Evolutionary conservation across 2,888 invertebrate species (phyloP).

Genomic region (Calliphora vomitoria): DNA sequence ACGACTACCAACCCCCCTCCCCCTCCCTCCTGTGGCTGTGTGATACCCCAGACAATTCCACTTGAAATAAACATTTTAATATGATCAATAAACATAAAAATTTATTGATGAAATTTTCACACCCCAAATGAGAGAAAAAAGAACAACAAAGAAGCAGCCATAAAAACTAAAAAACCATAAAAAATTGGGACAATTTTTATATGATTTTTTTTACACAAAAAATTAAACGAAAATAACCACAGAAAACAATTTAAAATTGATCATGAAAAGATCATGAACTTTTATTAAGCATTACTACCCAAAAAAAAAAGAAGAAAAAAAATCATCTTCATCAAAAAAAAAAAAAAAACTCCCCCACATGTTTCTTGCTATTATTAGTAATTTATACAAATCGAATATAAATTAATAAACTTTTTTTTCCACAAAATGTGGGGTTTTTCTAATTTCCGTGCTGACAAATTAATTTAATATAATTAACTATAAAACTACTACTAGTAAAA

Average conservation of each 20-base stretch:
- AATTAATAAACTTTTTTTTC: constrained; percentile 55
- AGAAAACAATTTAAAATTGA: constrained; percentile 66
- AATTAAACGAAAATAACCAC: neutral
- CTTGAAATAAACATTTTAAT: constrained; percentile 68
- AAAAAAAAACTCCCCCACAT: constrained; percentile 63
- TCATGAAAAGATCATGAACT: constrained; percentile 73
- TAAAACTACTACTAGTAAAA: constrained; percentile 47
- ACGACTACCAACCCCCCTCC: neutral
- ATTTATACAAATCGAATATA: constrained; percentile 67
- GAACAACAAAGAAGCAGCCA: constrained; percentile 34
- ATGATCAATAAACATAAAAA: constrained; percentile 74
- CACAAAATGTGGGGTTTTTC: constrained; percentile 69
- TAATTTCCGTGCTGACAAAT: constrained; percentile 78
- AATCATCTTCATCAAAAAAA: constrained; percentile 22
- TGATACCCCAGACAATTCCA: constrained; percentile 13
- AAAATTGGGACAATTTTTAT: constrained; percentile 64
- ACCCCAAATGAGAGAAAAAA: constrained; percentile 62
- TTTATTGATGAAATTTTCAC: constrained; percentile 73
- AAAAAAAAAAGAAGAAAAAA: constrained; percentile 32
- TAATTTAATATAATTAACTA: constrained; percentile 83
- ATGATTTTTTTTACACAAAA: constrained; percentile 50
- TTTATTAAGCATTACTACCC: constrained; percentile 58
- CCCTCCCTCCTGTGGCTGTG: too few species aligned
- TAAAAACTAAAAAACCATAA: constrained; percentile 40
- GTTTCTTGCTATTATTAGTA: constrained; percentile 40